phyloP scores from a whole-genome alignment of 2,113 vertebrate species.

The Conger conger region DNA sequence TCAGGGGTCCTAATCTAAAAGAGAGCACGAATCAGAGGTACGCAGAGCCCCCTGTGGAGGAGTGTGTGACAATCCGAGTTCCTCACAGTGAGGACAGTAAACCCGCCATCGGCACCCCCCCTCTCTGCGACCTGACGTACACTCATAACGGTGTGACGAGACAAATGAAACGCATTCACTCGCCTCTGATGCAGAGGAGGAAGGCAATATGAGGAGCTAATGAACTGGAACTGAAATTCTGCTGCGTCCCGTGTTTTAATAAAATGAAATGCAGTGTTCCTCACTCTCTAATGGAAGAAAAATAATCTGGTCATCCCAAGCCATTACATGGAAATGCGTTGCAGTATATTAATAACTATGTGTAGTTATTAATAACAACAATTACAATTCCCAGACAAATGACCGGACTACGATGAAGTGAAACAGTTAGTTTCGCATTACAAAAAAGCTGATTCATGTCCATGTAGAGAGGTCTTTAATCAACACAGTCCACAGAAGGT shows the following conservation, averaged over 20 bases:
- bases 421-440: too few relatives aligned
- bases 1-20: not conserved
- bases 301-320: slow-evolving; percentile 29
- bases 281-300: slow-evolving; percentile 28
- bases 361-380: not conserved
- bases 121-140: too few relatives aligned
- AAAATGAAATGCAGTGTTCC: slow-evolving; percentile 39
- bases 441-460: too few relatives aligned
- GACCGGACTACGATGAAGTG: not conserved
- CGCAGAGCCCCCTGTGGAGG: not conserved
- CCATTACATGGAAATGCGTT: slow-evolving; percentile 33
- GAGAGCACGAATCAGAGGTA: not conserved
- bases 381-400: not conserved
- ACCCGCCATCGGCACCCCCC: too few relatives aligned
- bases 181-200: not conserved
- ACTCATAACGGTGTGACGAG: not conserved
- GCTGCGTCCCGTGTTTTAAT: slow-evolving; percentile 32
- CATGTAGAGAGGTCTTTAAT: too few relatives aligned
- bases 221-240: slow-evolving; percentile 50
- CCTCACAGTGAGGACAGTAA: not conserved
- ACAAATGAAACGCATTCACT: slow-evolving; percentile 13
- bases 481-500: too few relatives aligned
- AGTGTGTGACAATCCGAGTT: not conserved
- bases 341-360: not conserved
- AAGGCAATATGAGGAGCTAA: slow-evolving; percentile 41